A percentile compares a stretch with the other conserved stretches of the same genome.
Evolutionary conservation across 2,888 invertebrate genomes (phyloP).

Genomic region (Scaptodrosophila latifasciaeformis): DNA sequence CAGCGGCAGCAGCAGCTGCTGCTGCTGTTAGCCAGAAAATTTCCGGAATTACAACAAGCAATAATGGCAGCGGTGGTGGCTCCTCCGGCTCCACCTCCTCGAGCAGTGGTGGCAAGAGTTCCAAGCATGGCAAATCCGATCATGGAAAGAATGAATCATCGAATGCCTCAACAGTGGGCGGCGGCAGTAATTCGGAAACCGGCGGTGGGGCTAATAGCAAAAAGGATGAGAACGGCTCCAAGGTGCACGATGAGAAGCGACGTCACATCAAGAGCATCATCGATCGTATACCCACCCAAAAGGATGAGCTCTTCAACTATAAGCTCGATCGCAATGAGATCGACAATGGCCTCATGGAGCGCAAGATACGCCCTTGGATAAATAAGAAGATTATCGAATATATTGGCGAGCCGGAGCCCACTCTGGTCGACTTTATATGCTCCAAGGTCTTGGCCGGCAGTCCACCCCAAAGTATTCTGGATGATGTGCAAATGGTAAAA

Average conservation of each 20-base stretch:
- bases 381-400: conserved; percentile 99
- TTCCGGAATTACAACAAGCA: conserved; percentile 31
- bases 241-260: conserved; percentile 94
- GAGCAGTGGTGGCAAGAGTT: conserved; percentile 8
- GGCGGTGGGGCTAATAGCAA: conserved; percentile 57
- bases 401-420: conserved; percentile 99
- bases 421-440: conserved; percentile 99
- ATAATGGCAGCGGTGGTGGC: conserved; percentile 17
- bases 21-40: conserved; percentile 62
- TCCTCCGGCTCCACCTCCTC: conserved; percentile 24
- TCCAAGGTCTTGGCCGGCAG: conserved; percentile 96
- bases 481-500: conserved; percentile 98
- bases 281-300: conserved; percentile 98
- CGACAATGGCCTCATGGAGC: conserved; percentile 89
- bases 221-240: conserved; percentile 79
- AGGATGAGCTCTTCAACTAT: conserved; percentile 96
- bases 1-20: conserved; percentile 57
- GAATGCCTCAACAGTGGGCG: conserved; percentile 50
- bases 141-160: conserved; percentile 66
- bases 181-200: conserved; percentile 52
- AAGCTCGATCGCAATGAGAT: conserved; percentile 93
- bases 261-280: conserved; percentile 97
- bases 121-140: conserved; percentile 43
- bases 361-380: conserved; percentile 98
- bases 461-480: conserved; percentile 94